Conservation (phyloP, 2,888 invertebrate species). For the Heliconius ethilla region DNA sequence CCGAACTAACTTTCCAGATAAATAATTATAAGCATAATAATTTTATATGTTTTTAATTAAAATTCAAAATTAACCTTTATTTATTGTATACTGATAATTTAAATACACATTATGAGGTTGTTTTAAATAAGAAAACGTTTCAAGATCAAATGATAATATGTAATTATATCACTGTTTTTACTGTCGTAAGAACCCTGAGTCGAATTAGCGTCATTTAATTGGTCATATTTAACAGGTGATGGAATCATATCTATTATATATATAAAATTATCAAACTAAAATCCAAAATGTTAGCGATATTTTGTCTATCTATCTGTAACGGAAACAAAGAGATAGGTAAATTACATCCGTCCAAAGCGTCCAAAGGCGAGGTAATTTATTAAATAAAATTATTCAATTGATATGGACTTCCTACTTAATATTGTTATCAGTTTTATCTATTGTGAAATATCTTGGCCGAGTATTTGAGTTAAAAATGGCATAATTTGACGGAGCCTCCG, state of each 20-base stretch:
- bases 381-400: conserved; percentile 23
- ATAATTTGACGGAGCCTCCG: neutral
- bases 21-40: neutral
- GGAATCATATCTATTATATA: conserved; percentile 15
- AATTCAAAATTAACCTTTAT: neutral
- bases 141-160: neutral
- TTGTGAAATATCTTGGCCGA: conserved; percentile 9
- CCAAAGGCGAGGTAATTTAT: conserved; percentile 15
- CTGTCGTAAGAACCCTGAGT: conserved; percentile 16
- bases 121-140: neutral
- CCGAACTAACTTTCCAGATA: neutral
- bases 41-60: neutral
- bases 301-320: conserved; percentile 26
- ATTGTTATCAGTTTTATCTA: conserved; percentile 17
- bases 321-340: conserved; percentile 36
- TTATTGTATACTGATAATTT: neutral
- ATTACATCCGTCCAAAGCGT: conserved; percentile 17
- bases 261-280: conserved; percentile 23
- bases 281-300: conserved; percentile 12
- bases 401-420: conserved; percentile 27
- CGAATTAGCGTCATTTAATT: conserved; percentile 29
- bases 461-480: conserved; percentile 20
- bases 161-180: neutral
- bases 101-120: neutral
- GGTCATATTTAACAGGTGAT: conserved; percentile 35